Percentiles rank a stretch among this genome's conserved stretches.
These are phyloP conservation scores for Venturia canescens DNA, from an alignment of 1,140 invertebrate genomes.

Conservation along the genomic window DNA sequence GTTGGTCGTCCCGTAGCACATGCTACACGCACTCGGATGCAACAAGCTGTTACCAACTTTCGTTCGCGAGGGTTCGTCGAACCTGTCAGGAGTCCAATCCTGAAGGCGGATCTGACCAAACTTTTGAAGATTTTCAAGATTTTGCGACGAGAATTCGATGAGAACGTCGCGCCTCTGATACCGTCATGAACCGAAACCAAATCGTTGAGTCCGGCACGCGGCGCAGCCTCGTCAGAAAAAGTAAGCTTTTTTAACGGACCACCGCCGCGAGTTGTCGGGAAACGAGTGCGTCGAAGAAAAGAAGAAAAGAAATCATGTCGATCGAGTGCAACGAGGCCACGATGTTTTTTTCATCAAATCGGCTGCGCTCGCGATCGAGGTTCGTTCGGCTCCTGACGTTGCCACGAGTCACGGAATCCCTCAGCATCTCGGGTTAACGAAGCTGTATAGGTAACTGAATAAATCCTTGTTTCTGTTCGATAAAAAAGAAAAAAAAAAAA, in stretches of 20 bases:
- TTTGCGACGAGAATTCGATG: background rate
- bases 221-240: constrained; percentile 26
- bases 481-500: background rate
- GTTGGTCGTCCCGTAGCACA: background rate
- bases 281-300: too few relatives aligned
- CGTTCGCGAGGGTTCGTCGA: background rate
- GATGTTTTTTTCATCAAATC: constrained; percentile 18
- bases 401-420: constrained; percentile 20
- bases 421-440: constrained; percentile 34
- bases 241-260: too few relatives aligned
- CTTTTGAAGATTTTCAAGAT: background rate
- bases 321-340: constrained; percentile 45
- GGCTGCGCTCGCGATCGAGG: background rate
- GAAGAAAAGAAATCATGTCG: constrained; percentile 31
- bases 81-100: background rate
- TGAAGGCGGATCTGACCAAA: background rate
- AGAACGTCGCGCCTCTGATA: background rate
- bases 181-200: background rate
- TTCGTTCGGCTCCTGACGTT: background rate
- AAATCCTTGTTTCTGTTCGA: background rate
- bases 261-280: too few relatives aligned
- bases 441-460: constrained; percentile 25
- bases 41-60: background rate
- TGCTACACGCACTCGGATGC: background rate
- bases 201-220: too few relatives aligned